phyloP scores from a whole-genome alignment of 2,797 vertebrate species.

The Phataginus tetradactyla region DNA sequence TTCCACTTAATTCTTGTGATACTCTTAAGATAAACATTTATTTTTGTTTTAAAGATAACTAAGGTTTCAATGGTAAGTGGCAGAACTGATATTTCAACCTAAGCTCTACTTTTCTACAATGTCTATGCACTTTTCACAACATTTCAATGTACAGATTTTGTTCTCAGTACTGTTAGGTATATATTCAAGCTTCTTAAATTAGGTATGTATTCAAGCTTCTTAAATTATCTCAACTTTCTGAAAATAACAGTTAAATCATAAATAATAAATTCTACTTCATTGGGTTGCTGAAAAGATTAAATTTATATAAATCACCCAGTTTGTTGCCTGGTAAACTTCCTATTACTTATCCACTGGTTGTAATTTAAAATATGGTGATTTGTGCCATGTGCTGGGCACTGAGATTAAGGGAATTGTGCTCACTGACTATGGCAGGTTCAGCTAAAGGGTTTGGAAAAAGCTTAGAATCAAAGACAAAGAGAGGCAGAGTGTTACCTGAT shows the following conservation, averaged over 20 bases:
- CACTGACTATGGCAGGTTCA: neutral
- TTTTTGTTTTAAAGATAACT: slow-evolving; percentile 35
- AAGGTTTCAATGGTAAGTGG: neutral
- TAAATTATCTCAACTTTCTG: neutral
- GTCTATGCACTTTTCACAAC: neutral
- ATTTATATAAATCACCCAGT: neutral
- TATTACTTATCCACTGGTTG: neutral
- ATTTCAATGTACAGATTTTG: neutral
- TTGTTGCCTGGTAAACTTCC: neutral
- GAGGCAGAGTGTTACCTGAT: neutral
- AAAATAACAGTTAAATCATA: neutral
- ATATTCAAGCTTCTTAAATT: neutral
- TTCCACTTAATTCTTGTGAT: neutral
- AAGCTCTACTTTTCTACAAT: neutral
- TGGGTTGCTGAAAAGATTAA: neutral
- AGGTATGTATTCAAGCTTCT: neutral
- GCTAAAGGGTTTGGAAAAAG: neutral
- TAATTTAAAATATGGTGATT: neutral
- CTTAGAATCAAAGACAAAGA: neutral
- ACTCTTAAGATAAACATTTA: neutral
- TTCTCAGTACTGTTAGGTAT: neutral
- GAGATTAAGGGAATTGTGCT: neutral
- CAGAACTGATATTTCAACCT: neutral
- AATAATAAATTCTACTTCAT: neutral
- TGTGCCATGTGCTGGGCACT: neutral